Percentiles rank a stretch among this genome's conserved stretches.
These are phyloP conservation scores for Capreolus pygargus DNA, from an alignment of 2,113 vertebrate genomes.

Conservation along the genomic window DNA sequence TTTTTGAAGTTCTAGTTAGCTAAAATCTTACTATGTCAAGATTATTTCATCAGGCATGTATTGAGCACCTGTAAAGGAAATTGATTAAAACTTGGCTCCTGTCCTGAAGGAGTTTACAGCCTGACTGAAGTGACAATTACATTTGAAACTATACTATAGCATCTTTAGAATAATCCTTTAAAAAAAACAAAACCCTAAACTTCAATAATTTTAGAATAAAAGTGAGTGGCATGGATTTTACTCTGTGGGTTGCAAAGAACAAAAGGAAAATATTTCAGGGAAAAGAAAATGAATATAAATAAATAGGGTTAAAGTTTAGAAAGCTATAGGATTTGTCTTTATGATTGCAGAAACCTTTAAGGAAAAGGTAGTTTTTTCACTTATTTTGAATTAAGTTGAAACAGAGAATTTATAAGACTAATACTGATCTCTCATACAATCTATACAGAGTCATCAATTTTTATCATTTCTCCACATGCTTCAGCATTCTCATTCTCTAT, in stretches of 20 bases:
- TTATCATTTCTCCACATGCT: neutral
- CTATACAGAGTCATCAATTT: neutral
- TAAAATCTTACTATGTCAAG: neutral
- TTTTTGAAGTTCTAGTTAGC: neutral
- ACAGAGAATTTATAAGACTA: neutral
- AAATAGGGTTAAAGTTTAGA: neutral
- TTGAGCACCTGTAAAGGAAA: neutral
- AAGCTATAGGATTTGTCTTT: neutral
- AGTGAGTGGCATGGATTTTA: neutral
- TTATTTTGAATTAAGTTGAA: slow-evolving; percentile 19
- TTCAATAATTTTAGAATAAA: neutral
- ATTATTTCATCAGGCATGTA: neutral
- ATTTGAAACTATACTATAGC: neutral
- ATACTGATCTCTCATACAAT: neutral
- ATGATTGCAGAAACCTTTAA: neutral
- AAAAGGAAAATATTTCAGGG: slow-evolving; percentile 1
- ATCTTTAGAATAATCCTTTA: neutral
- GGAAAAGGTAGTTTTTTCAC: neutral
- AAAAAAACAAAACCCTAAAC: neutral
- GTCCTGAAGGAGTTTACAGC: neutral
- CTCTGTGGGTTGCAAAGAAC: neutral
- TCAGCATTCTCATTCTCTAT: neutral
- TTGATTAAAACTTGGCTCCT: neutral
- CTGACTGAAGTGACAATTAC: neutral
- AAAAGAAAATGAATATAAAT: neutral